Conservation (phyloP, 2,797 vertebrate genomes). For the Gambusia yucatana region DNA sequence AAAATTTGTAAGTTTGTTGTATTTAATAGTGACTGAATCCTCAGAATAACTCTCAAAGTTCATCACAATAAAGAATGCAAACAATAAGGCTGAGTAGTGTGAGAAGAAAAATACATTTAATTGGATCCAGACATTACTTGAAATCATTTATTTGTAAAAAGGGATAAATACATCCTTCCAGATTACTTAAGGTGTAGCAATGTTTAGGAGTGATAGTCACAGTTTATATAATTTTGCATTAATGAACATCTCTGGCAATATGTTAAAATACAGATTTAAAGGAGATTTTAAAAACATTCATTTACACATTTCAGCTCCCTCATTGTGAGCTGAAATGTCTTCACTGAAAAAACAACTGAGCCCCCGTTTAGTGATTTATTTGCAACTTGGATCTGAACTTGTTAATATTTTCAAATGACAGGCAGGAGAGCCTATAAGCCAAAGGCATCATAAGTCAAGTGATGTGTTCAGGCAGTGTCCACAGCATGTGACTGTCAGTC, state of each 20-base stretch:
- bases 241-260: not conserved
- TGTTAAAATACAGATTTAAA: not conserved
- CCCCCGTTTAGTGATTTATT: not conserved
- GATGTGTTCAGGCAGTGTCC: not conserved
- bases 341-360: not conserved
- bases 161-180: not conserved
- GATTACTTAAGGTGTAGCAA: not conserved
- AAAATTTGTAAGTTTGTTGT: not conserved
- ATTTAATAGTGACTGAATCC: not conserved
- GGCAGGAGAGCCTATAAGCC: not conserved
- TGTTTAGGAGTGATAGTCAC: not conserved
- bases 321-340: no score
- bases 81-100: not conserved
- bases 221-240: not conserved
- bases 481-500: constrained; percentile 3
- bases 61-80: not conserved
- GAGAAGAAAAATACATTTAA: not conserved
- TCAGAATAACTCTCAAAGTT: not conserved
- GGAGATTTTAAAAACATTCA: not conserved
- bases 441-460: not conserved
- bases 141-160: not conserved
- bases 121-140: not conserved
- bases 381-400: not conserved
- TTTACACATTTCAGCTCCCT: not conserved
- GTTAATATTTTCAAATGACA: not conserved